Evolutionary conservation across 2,113 vertebrate species (phyloP), one percentile per base, ranked within the genome.

Genomic region (Hydrolagus affinis): DNA sequence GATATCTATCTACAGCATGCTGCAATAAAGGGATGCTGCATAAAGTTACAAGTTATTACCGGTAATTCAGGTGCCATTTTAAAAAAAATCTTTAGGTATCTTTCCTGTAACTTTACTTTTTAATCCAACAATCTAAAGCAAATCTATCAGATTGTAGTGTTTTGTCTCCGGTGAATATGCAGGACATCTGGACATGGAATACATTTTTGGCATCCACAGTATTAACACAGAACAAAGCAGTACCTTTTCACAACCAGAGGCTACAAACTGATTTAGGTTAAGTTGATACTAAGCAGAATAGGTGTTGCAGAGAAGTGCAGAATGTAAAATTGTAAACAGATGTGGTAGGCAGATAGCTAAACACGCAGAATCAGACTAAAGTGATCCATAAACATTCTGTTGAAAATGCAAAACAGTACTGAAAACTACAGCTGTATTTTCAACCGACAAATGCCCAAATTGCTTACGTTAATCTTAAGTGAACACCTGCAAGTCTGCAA

Each of bases 401-500:
- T 85, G 68, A 85, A 85, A 71, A 85, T 85, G 85, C 85, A 85
- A 85, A 85, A 85, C 85, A 85, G 32, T 57, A 72, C 70, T 68
- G 78, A 72, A 72, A 66, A 85, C 69, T 85, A 60, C 85, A 85
- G 85, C 85, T 85, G 85, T 85, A 85, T 85, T 85, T 85, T 85
- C 70, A 70, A 85, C 68, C 57, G 85, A 85, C 85, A 85, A 85
- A 85, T 85, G 69, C 6, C 21, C 70, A 56, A 85, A 85, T 85
- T 71, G 30, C 69, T 85, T 19, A 71, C 44, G 56, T 85, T 85
- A 85, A 70, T 72, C 85, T 85, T 85, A 85, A n/a, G 3, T 23
- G 85, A 85, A 85, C 85, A 85, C 85, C 85, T 85, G 85, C 85
- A 72, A 85, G 85, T 59, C 85, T 25, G 44, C 69, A 85, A 59